Evolutionary conservation across 2,888 invertebrate species (phyloP).

Genomic region (Andrena minutula): DNA sequence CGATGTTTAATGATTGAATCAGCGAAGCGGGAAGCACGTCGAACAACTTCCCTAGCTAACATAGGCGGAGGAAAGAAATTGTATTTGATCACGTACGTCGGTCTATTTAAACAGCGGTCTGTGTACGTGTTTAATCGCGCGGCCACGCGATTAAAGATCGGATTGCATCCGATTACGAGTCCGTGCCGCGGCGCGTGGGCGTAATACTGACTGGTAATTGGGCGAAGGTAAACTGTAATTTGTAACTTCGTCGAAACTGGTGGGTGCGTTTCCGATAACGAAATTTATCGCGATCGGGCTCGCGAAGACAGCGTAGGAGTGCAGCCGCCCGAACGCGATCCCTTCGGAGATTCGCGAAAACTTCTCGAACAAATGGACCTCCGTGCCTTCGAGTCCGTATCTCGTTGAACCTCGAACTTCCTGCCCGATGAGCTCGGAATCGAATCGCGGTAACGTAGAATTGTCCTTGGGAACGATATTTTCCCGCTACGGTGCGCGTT

Average conservation of each 20-base stretch:
- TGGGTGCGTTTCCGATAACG: slow-evolving; percentile 38
- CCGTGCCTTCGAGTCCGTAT: neutral
- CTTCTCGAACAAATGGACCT: slow-evolving; percentile 21
- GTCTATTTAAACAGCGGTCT: too few species aligned
- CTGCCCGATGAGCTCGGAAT: slow-evolving; percentile 16
- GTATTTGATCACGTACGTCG: too few species aligned
- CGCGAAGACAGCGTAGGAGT: neutral
- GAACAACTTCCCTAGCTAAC: too few species aligned
- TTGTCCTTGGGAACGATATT: slow-evolving; percentile 11
- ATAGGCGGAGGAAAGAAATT: too few species aligned
- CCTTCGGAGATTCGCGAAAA: slow-evolving; percentile 30
- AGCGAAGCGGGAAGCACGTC: too few species aligned
- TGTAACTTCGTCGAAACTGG: slow-evolving; percentile 26
- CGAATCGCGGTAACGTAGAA: slow-evolving; percentile 39
- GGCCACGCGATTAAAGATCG: too few species aligned
- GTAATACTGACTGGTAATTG: slow-evolving; percentile 25
- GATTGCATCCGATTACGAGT: too few species aligned
- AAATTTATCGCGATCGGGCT: slow-evolving; percentile 26
- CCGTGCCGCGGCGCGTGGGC: neutral
- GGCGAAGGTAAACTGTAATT: slow-evolving; percentile 9
- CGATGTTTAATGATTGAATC: too few species aligned
- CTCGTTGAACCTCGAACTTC: slow-evolving; percentile 9
- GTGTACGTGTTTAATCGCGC: too few species aligned
- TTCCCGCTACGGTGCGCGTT: neutral
- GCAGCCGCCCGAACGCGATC: slow-evolving; percentile 2